These are phyloP conservation scores for Anorthoa munda DNA, from an alignment of 2,888 invertebrate species.

Conservation along the genomic window DNA sequence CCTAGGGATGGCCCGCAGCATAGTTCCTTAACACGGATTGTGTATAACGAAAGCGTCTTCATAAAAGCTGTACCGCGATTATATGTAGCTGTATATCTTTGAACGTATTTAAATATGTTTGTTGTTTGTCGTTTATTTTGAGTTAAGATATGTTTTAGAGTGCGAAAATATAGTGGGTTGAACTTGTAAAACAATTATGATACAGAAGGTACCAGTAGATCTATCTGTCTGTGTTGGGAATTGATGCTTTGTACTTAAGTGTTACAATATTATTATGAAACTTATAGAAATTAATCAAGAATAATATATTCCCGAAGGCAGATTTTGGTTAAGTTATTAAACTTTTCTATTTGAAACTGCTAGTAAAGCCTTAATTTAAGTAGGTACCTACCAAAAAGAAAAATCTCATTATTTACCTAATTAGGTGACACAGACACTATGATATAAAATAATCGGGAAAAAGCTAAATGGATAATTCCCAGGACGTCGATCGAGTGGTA, in stretches of 20 bases:
- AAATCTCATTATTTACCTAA: background rate
- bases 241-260: background rate
- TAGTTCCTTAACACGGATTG: slow-evolving; percentile 54
- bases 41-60: slow-evolving; percentile 57
- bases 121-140: slow-evolving; percentile 3
- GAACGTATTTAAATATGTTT: slow-evolving; percentile 28
- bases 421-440: slow-evolving; percentile 20
- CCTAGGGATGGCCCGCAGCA: slow-evolving; percentile 43
- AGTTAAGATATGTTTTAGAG: background rate
- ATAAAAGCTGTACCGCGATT: slow-evolving; percentile 46
- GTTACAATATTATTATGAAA: background rate
- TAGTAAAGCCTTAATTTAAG: background rate
- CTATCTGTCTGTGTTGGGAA: background rate
- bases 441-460: slow-evolving; percentile 15
- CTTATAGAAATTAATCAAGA: background rate
- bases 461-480: slow-evolving; percentile 37
- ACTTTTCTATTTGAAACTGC: too few species aligned
- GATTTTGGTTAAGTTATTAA: background rate
- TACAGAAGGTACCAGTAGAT: too few species aligned
- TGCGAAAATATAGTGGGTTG: background rate
- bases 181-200: background rate
- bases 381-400: background rate
- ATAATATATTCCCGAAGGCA: too few species aligned
- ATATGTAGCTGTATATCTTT: slow-evolving; percentile 22
- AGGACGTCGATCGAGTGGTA: slow-evolving; percentile 5